Percentiles rank a stretch among this genome's conserved stretches.
These are phyloP conservation scores for Halocynthia roretzi DNA, from an alignment of 23 tunicate species.

Conservation along the genomic window DNA sequence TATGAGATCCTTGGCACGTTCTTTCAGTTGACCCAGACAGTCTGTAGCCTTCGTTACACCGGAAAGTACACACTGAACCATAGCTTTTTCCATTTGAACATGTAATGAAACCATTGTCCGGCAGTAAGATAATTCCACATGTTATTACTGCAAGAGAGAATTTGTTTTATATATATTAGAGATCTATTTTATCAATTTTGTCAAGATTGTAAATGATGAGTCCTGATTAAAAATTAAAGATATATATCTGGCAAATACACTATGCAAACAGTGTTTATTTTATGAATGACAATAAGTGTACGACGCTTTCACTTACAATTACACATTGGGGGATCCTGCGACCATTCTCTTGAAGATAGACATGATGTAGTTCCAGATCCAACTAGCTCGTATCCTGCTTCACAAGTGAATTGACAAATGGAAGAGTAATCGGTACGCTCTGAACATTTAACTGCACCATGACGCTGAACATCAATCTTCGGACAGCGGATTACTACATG, in stretches of 20 bases:
- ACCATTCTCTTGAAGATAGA: conserved; percentile 51
- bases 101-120: conserved; percentile 35
- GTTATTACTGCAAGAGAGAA: conserved; percentile 37
- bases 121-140: conserved; percentile 36
- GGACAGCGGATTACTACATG: conserved; percentile 30
- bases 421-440: conserved; percentile 49
- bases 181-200: no score
- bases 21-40: conserved; percentile 45
- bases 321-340: conserved; percentile 47
- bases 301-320: conserved; percentile 29
- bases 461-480: not conserved
- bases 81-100: conserved; percentile 54
- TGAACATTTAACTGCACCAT: conserved; percentile 37
- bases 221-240: no score
- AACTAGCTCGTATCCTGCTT: conserved; percentile 59
- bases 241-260: no score
- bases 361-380: conserved; percentile 68
- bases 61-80: conserved; percentile 51
- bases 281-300: no score
- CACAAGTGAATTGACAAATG: conserved; percentile 56
- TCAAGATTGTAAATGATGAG: no score
- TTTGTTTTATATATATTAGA: not conserved
- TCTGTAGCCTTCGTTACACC: conserved; percentile 51
- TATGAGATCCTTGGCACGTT: conserved; percentile 56
- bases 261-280: no score